Base-by-base conservation (phyloP, 2,888 invertebrate genomes). In the Parnassius apollo region DNA sequence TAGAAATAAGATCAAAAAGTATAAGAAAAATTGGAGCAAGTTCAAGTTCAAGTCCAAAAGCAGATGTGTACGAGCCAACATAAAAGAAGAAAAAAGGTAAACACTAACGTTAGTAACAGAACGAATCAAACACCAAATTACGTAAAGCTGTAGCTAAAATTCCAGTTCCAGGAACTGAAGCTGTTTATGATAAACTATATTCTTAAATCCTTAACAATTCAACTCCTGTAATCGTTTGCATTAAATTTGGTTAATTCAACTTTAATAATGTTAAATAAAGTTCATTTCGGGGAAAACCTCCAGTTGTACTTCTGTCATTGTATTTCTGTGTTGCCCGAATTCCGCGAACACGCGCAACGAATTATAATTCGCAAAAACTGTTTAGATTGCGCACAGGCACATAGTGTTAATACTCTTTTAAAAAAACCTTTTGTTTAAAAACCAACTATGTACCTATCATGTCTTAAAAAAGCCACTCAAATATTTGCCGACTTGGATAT, bases 311-410 rank as follows among this genome's bases (percentile, higher is more conserved):
- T 50, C 46, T 9, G 25, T n/a, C 42, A 9, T 53, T 58, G 12
- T 54, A 42, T 25, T 11, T 18, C 18, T 50, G 45, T 3, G 44
- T 9, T 18, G 4, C 1, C 13, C 54, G 58, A 18, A 62, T 62
- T 62, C 62, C 62, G 9, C n/a, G 62, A 54, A 52, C 49, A 58
- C 62, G 62, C 25, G 45, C 42, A 45, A 59, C 13, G 62, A 62
- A 62, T 62, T 45, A 55, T 62, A 62, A 62, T 58, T 58, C 42
- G 55, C 62, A 62, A 58, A 62, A 58, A 62, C 54, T 58, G 54
- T 49, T 62, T 55, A 58, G 58, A 25, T 44, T 62, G 62, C 62
- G 44, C 58, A 42, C 53, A 54, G 35, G 48, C 49, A 42, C 54
- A 35, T 53, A 49, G 45, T 22, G 57, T 13, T 58, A 59, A 62